Percentiles rank a stretch among this genome's conserved stretches.
phyloP scores from a whole-genome alignment of 2,113 vertebrate species.

The Phasianus colchicus region DNA sequence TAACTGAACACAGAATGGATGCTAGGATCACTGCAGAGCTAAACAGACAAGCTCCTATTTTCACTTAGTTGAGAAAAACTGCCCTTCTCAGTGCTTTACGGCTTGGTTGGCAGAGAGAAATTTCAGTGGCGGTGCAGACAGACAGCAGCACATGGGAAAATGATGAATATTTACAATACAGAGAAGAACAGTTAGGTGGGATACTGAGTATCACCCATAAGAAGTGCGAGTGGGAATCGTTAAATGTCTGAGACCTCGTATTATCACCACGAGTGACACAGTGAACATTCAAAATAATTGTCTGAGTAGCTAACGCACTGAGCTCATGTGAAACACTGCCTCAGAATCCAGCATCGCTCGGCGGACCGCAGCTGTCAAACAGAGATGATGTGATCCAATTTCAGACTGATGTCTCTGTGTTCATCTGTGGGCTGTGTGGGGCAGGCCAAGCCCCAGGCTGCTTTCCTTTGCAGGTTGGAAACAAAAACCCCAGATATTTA shows the following conservation, averaged over 20 bases:
- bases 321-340: neutral
- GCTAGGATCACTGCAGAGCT: conserved; percentile 3
- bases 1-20: neutral
- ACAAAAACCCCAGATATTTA: neutral
- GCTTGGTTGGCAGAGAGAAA: conserved; percentile 40
- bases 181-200: conserved; percentile 10
- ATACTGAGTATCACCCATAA: conserved; percentile 22
- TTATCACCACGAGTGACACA: neutral
- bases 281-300: conserved; percentile 5
- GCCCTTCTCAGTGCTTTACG: conserved; percentile 27
- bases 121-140: neutral
- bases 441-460: neutral
- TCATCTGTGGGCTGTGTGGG: neutral
- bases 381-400: neutral
- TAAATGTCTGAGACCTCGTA: neutral
- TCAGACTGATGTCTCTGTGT: neutral
- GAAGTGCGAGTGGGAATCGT: conserved; percentile 8
- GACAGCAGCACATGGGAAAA: conserved; percentile 12
- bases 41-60: conserved; percentile 42
- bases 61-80: conserved; percentile 35
- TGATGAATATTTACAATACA: conserved; percentile 38
- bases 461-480: neutral
- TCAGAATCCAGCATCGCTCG: neutral
- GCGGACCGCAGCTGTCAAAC: neutral
- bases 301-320: neutral